Evolutionary conservation across 2,888 invertebrate genomes (phyloP).

Genomic region (Meteorus colon): DNA sequence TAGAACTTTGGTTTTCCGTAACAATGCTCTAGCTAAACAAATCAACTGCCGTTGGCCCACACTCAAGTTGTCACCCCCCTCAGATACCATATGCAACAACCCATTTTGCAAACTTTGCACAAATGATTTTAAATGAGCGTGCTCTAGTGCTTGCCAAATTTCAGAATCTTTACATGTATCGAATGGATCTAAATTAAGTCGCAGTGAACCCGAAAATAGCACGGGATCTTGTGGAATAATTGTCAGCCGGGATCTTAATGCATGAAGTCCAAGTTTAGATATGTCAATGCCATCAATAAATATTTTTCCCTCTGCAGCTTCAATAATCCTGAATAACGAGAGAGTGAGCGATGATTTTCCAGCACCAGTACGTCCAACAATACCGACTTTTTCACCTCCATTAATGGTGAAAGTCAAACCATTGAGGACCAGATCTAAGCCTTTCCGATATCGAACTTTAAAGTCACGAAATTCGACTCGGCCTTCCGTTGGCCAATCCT

Average conservation of each 20-base stretch:
- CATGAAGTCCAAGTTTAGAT: conserved; percentile 87
- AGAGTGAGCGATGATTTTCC: conserved; percentile 94
- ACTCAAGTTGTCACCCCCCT: conserved; percentile 94
- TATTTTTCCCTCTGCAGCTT: conserved; percentile 87
- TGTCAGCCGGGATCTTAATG: conserved; percentile 87
- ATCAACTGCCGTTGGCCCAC: conserved; percentile 93
- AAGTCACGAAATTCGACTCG: conserved; percentile 86
- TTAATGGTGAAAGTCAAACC: conserved; percentile 85
- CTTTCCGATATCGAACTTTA: conserved; percentile 90
- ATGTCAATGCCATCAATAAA: conserved; percentile 90
- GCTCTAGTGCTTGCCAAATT: conserved; percentile 90
- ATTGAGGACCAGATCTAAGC: conserved; percentile 88
- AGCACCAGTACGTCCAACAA: conserved; percentile 92
- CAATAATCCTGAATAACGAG: conserved; percentile 91
- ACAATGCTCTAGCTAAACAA: conserved; percentile 88
- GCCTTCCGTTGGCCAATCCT: conserved; percentile 89
- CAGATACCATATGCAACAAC: conserved; percentile 88
- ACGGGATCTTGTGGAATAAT: conserved; percentile 96
- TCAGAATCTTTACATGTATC: conserved; percentile 84
- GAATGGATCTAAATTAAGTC: conserved; percentile 96
- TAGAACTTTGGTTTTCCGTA: conserved; percentile 89
- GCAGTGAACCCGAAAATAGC: conserved; percentile 91
- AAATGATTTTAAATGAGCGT: conserved; percentile 91
- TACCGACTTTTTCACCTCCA: conserved; percentile 92
- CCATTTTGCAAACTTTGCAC: conserved; percentile 85